Conservation (phyloP, 2,113 vertebrate species). For the Nothoprocta pentlandii region DNA sequence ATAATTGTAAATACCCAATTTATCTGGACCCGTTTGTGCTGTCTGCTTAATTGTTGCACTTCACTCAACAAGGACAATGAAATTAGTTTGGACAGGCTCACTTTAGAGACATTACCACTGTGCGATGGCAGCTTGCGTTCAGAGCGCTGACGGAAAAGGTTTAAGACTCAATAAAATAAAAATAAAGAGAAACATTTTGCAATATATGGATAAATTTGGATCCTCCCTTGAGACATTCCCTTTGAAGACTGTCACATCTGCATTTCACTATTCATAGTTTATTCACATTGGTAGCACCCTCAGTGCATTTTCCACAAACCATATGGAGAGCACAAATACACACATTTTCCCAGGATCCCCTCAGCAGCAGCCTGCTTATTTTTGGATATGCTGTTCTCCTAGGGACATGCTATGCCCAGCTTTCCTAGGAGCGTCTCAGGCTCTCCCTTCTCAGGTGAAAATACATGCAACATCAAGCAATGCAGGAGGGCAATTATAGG, state of each 20-base stretch:
- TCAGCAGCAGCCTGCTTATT: neutral
- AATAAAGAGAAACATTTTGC: neutral
- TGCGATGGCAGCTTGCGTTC: neutral
- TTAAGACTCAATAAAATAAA: constrained; percentile 30
- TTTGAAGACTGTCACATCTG: neutral
- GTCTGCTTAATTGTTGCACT: constrained; percentile 49
- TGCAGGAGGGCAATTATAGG: neutral
- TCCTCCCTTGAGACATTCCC: neutral
- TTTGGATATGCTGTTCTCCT: neutral
- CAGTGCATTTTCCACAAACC: neutral
- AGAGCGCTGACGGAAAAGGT: neutral
- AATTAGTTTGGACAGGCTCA: constrained; percentile 50
- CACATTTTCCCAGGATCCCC: neutral
- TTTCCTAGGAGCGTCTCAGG: neutral
- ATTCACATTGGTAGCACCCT: neutral
- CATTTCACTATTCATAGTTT: neutral
- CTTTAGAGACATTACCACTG: constrained; percentile 3
- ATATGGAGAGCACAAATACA: neutral
- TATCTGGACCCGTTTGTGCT: constrained; percentile 22
- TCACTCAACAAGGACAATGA: constrained; percentile 40
- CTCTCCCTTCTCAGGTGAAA: neutral
- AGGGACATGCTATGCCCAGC: neutral
- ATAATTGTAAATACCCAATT: constrained; percentile 44
- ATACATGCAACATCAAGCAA: neutral
- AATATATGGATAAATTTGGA: neutral